phyloP scores from a whole-genome alignment of 2,888 invertebrate genomes.

The Taphrorychus bicolor region DNA sequence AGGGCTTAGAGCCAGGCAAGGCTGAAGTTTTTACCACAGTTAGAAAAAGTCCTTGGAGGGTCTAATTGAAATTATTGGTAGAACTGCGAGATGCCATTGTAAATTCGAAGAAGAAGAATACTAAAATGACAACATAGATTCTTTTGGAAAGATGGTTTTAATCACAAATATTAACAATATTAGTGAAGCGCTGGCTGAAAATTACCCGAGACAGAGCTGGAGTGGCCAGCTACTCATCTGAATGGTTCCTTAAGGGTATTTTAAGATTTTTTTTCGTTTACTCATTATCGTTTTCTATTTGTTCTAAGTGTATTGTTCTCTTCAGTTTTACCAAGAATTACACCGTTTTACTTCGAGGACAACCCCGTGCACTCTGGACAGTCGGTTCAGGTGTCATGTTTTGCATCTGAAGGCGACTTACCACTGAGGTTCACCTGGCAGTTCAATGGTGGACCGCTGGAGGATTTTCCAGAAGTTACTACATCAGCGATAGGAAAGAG shows the following conservation, averaged over 20 bases:
- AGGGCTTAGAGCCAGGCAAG: too few relatives aligned
- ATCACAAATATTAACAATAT: constrained; percentile 68
- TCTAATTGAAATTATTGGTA: too few relatives aligned
- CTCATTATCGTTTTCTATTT: neutral
- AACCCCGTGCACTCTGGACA: constrained; percentile 68
- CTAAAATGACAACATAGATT: constrained; percentile 62
- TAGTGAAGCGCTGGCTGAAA: constrained; percentile 64
- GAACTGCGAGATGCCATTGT: too few relatives aligned
- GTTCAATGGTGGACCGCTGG: constrained; percentile 62
- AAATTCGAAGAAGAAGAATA: too few relatives aligned
- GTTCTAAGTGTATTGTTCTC: constrained; percentile 3
- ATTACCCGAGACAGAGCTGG: constrained; percentile 67
- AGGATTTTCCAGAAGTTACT: constrained; percentile 49
- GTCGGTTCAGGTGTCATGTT: constrained; percentile 69
- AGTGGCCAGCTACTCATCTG: constrained; percentile 60
- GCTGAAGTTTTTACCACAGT: too few relatives aligned
- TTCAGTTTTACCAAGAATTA: constrained; percentile 70
- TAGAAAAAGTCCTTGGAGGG: too few relatives aligned
- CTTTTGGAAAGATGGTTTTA: constrained; percentile 69
- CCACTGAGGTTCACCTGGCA: constrained; percentile 68
- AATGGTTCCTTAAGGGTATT: constrained; percentile 62
- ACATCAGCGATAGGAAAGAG: constrained; percentile 52
- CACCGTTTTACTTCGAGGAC: constrained; percentile 71
- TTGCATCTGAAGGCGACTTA: constrained; percentile 71
- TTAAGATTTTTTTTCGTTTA: neutral